A percentile compares a stretch with the other conserved stretches of the same genome.
phyloP scores from a whole-genome alignment of 2,888 invertebrate genomes.

The Cheiracanthium punctorium region DNA sequence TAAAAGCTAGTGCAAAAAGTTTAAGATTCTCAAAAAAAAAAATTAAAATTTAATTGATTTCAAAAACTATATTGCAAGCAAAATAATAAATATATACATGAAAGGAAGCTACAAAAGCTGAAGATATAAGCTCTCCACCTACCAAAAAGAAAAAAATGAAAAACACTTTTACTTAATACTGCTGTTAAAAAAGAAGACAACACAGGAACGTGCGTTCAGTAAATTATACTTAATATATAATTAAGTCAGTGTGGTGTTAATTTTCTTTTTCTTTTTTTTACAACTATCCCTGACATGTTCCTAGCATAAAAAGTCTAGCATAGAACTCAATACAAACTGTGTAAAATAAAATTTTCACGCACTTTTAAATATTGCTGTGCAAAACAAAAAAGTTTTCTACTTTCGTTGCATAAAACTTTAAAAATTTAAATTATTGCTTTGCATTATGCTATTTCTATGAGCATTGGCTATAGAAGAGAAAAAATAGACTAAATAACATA shows the following conservation, averaged over 20 bases:
- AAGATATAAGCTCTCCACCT: conserved; percentile 27
- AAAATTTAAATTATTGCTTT: conserved; percentile 54
- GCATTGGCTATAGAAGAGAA: background rate
- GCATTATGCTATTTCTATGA: background rate
- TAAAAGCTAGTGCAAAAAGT: background rate
- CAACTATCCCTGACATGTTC: conserved; percentile 8
- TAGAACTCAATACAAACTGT: background rate
- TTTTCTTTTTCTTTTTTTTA: background rate
- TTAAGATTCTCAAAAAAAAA: no score
- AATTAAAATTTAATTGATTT: no score
- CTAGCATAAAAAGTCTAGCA: background rate
- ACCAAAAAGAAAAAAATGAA: conserved; percentile 36
- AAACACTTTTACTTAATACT: conserved; percentile 48
- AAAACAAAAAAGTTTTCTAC: conserved; percentile 12
- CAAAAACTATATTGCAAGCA: background rate
- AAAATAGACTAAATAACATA: no score
- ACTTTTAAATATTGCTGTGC: conserved; percentile 4
- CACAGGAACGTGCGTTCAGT: conserved; percentile 13
- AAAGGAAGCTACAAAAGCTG: conserved; percentile 13
- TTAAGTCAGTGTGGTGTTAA: background rate
- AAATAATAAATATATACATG: background rate
- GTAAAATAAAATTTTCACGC: background rate
- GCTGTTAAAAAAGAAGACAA: conserved; percentile 24
- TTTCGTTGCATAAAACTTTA: conserved; percentile 49
- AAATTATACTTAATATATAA: background rate